phyloP scores from a whole-genome alignment of 1,140 invertebrate genomes.

The Caenorhabditis brenneri region DNA sequence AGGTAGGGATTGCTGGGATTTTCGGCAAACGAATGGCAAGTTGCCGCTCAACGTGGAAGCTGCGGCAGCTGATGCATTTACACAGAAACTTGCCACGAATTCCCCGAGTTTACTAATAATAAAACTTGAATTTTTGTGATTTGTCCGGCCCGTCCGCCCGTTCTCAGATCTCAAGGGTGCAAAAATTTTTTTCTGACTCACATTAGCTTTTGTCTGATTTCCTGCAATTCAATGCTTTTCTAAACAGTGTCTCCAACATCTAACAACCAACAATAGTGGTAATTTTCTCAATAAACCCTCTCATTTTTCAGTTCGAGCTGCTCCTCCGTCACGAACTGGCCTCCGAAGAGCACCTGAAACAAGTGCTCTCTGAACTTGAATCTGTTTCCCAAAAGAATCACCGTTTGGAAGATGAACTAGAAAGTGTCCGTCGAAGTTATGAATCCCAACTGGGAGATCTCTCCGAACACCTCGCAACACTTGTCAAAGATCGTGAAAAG shows the following conservation, averaged over 20 bases:
- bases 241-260: too few relatives aligned
- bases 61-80: too few relatives aligned
- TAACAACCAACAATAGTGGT: too few relatives aligned
- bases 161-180: too few relatives aligned
- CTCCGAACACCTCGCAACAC: not conserved
- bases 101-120: too few relatives aligned
- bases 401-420: conserved; percentile 18
- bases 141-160: too few relatives aligned
- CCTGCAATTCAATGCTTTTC: too few relatives aligned
- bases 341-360: conserved; percentile 1
- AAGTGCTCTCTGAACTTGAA: not conserved
- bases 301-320: not conserved
- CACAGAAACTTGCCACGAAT: too few relatives aligned
- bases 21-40: not conserved
- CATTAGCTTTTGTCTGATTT: too few relatives aligned
- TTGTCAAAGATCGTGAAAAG: conserved; percentile 4
- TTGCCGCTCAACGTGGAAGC: too few relatives aligned
- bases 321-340: conserved; percentile 3
- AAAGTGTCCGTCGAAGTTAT: not conserved
- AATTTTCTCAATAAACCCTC: not conserved
- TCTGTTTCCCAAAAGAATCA: not conserved
- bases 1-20: not conserved
- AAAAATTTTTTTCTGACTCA: too few relatives aligned
- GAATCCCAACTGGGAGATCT: conserved; percentile 10
- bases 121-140: too few relatives aligned